phyloP scores from a whole-genome alignment of 2,797 vertebrate species.

The Apodemus agrarius region DNA sequence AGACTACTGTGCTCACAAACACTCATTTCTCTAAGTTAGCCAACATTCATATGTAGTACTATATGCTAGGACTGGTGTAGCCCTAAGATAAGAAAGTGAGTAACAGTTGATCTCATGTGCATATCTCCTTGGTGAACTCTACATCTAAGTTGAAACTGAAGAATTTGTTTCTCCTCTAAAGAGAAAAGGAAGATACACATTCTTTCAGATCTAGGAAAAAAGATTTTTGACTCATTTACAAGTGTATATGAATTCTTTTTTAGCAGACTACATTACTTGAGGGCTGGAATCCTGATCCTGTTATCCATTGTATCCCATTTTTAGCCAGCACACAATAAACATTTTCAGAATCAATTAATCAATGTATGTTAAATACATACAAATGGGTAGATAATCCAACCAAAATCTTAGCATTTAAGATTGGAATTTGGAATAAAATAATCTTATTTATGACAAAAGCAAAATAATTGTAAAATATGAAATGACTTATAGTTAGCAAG shows the following conservation, averaged over 20 bases:
- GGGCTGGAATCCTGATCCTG: neutral
- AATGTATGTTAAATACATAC: neutral
- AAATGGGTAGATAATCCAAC: neutral
- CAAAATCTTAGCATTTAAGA: neutral
- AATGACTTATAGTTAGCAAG: conserved; percentile 18
- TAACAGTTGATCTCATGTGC: neutral
- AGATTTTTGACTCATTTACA: neutral
- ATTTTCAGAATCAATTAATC: neutral
- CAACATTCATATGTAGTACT: neutral
- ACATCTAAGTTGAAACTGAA: neutral
- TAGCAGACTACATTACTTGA: neutral
- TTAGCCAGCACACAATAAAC: neutral
- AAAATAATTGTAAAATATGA: conserved; percentile 44
- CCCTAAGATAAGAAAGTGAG: neutral
- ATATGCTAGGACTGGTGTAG: neutral
- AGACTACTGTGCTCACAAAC: neutral
- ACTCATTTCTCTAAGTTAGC: neutral
- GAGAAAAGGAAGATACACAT: neutral
- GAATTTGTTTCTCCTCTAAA: conserved; percentile 5
- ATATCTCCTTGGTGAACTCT: neutral
- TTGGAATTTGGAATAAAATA: conserved; percentile 13
- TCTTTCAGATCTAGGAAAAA: neutral
- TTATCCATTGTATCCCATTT: neutral
- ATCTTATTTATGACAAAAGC: neutral
- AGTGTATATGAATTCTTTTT: neutral